A percentile compares a stretch with the other conserved stretches of the same genome.
Conservation (phyloP, 2,888 invertebrate genomes). For the Galerucella nymphaeae region DNA sequence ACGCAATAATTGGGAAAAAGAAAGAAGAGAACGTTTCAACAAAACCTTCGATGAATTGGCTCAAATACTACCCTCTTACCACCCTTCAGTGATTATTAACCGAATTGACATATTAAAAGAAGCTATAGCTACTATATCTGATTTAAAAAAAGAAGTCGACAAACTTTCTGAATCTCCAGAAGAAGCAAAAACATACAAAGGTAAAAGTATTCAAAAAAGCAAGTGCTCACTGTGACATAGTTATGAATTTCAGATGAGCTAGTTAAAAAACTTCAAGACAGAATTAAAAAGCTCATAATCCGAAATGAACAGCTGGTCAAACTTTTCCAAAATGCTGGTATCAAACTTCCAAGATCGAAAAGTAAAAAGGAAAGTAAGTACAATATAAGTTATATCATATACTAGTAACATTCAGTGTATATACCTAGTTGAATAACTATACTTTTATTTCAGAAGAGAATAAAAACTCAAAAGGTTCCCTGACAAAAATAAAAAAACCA, state of each 20-base stretch:
- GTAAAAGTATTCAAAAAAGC: constrained; percentile 36
- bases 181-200: constrained; percentile 47
- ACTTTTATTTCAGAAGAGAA: constrained; percentile 50
- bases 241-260: constrained; percentile 54
- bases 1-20: constrained; percentile 77
- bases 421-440: not conserved
- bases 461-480: constrained; percentile 26
- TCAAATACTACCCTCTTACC: constrained; percentile 67
- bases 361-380: constrained; percentile 59
- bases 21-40: constrained; percentile 75
- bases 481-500: constrained; percentile 33
- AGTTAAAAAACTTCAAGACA: constrained; percentile 59
- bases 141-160: constrained; percentile 61
- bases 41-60: constrained; percentile 66
- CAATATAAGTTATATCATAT: not conserved
- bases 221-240: not conserved
- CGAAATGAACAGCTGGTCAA: constrained; percentile 62
- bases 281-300: constrained; percentile 60
- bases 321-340: constrained; percentile 63
- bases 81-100: constrained; percentile 62
- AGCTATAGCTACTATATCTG: constrained; percentile 61
- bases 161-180: constrained; percentile 45
- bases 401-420: not conserved
- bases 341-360: constrained; percentile 60
- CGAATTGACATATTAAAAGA: constrained; percentile 64